Evolutionary conservation across 2,113 vertebrate species (phyloP).

Genomic region (Scytalopus superciliaris): DNA sequence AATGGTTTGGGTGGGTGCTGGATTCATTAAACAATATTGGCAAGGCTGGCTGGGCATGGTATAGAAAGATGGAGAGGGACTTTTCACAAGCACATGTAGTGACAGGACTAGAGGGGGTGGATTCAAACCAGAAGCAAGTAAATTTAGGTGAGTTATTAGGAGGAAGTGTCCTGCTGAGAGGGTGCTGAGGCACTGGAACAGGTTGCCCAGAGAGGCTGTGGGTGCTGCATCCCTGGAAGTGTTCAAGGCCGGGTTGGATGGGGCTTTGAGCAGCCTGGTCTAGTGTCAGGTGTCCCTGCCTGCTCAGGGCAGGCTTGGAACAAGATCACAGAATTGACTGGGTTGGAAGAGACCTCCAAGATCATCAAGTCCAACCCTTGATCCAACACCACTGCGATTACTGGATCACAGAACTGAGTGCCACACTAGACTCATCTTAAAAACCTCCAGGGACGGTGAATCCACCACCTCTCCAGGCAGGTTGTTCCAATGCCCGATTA

Average conservation of each 20-base stretch:
- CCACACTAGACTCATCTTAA: too few species aligned
- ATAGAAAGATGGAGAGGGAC: neutral
- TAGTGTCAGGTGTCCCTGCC: neutral
- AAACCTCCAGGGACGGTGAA: too few species aligned
- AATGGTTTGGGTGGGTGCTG: too few species aligned
- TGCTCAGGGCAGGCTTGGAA: neutral
- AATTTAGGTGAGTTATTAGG: neutral
- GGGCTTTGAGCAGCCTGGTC: neutral
- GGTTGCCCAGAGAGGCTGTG: neutral
- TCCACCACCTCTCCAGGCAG: too few species aligned
- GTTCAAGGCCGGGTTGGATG: neutral
- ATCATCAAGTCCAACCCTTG: too few species aligned
- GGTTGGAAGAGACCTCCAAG: too few species aligned
- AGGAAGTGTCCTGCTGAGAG: neutral
- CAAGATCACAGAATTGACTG: too few species aligned
- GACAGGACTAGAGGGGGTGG: neutral
- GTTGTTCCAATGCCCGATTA: too few species aligned
- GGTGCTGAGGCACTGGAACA: neutral
- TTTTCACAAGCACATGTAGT: neutral
- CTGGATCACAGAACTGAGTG: too few species aligned
- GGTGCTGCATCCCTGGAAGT: neutral
- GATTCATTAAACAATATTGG: neutral
- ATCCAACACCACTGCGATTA: too few species aligned
- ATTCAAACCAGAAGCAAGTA: neutral
- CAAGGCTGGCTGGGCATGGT: too few species aligned